Evolutionary conservation across 1,140 invertebrate species (phyloP), one percentile per base, ranked within the genome.

Genomic region (Drosophila auraria): DNA sequence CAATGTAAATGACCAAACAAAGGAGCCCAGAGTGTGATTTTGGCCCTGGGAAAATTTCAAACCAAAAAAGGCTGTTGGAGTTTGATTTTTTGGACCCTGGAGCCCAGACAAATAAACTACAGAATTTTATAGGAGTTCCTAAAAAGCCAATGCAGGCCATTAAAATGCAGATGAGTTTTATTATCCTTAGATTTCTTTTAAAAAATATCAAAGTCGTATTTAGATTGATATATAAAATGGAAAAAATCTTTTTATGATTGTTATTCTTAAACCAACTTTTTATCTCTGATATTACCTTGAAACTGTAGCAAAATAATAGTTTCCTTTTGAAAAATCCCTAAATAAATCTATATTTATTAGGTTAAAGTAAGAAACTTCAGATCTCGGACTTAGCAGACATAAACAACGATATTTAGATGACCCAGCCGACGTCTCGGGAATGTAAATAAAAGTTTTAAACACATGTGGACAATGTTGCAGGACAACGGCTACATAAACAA

Each of bases 401-500:
- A 74, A 74, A 74, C 69, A 74, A 33, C n/a, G 7, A 0, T 53
- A 30, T 44, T 60, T 57, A 45, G 38, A 33, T 50, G 45, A 20
- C n/a, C 36, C 36, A 11, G 11, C 36, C 44, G 57, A 50, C 36
- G 12, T 72, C 44, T 27, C 20, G 30, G 54, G 20, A 73, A 38
- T 73, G 47, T 51, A 59, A 82, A 66, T 53, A 49, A 61, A 71
- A 60, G 47, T 50, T 64, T 64, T 30, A 68, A 81, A 84, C 84
- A 87, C 70, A 90, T 89, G 84, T 89, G 65, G 65, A 64, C 71
- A 70, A 72, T 68, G 80, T 71, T 66, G 58, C 59, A 75, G 78
- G 59, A 74, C 71, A 73, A 57, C 62, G 74, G 49, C 70, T 70
- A 69, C 84, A 79, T 90, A 89, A 89, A 89, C 84, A 89, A 82